A percentile compares a stretch with the other conserved stretches of the same genome.
phyloP scores from a whole-genome alignment of 2,888 invertebrate species.

The Alviniconcha strummeri region DNA sequence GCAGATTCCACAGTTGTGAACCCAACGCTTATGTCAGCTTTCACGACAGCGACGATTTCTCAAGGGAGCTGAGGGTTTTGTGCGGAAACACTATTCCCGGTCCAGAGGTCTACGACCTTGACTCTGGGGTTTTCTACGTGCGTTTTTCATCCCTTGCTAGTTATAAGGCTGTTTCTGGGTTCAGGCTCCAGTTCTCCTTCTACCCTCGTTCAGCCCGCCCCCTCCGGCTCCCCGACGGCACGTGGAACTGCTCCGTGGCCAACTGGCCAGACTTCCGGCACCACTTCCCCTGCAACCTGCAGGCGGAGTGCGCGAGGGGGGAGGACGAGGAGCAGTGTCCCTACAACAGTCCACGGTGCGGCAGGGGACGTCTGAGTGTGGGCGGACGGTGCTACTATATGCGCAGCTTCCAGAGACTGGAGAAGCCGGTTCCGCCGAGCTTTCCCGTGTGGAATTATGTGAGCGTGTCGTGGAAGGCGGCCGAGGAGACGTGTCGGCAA shows the following conservation, averaged over 20 bases:
- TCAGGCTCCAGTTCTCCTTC: background rate
- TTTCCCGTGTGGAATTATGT: too few relatives aligned
- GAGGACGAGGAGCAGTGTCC: constrained; percentile 3
- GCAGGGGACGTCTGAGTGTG: background rate
- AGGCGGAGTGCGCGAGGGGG: background rate
- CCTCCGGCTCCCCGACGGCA: background rate
- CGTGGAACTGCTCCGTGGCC: constrained; percentile 4
- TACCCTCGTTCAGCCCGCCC: background rate
- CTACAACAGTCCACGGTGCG: background rate
- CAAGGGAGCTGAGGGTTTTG: background rate
- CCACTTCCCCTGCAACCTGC: constrained; percentile 3
- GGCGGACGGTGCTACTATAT: background rate
- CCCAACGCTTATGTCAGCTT: background rate
- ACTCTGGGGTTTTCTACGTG: background rate
- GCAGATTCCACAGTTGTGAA: background rate
- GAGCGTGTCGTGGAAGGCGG: background rate
- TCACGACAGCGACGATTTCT: background rate
- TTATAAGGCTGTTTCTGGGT: background rate
- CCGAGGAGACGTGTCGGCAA: background rate
- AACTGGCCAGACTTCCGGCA: background rate
- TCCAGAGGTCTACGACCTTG: background rate
- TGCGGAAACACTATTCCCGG: background rate
- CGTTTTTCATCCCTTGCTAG: background rate
- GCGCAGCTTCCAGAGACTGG: background rate
- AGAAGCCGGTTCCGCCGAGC: too few relatives aligned